Conservation (phyloP, 2,797 vertebrate genomes). For the Schizothorax lantsangensis region DNA sequence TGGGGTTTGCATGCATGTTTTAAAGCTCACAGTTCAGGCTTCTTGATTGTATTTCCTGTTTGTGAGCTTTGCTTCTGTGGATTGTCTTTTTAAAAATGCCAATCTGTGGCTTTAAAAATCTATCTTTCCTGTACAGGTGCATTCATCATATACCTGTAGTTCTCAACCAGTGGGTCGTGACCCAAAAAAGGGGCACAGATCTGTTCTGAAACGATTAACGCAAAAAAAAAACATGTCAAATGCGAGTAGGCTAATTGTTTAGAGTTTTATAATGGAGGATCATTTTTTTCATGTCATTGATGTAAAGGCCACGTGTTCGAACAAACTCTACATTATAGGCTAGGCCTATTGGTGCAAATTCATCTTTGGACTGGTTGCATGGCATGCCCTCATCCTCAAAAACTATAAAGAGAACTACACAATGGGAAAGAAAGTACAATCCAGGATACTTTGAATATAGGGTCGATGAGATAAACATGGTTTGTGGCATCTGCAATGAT, state of each 20-base stretch:
- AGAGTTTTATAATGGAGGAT: neutral
- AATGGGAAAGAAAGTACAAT: neutral
- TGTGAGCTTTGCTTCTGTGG: neutral
- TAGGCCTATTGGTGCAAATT: neutral
- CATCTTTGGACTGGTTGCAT: neutral
- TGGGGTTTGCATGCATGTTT: slow-evolving; percentile 20
- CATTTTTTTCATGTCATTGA: no score
- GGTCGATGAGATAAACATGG: neutral
- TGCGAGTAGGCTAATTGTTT: neutral
- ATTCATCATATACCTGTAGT: neutral
- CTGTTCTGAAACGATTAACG: neutral
- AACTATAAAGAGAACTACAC: neutral
- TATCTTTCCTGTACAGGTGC: neutral
- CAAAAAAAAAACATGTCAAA: neutral
- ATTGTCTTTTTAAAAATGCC: neutral
- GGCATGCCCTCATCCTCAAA: neutral
- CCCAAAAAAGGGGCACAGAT: neutral
- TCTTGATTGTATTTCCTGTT: slow-evolving; percentile 25
- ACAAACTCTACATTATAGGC: neutral
- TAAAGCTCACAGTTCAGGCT: neutral
- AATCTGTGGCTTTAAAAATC: neutral
- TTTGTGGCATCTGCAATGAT: neutral
- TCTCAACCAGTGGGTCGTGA: neutral
- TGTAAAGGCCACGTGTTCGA: neutral
- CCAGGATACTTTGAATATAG: neutral